Conservation (phyloP, 2,113 vertebrate genomes). For the Strix aluco region DNA sequence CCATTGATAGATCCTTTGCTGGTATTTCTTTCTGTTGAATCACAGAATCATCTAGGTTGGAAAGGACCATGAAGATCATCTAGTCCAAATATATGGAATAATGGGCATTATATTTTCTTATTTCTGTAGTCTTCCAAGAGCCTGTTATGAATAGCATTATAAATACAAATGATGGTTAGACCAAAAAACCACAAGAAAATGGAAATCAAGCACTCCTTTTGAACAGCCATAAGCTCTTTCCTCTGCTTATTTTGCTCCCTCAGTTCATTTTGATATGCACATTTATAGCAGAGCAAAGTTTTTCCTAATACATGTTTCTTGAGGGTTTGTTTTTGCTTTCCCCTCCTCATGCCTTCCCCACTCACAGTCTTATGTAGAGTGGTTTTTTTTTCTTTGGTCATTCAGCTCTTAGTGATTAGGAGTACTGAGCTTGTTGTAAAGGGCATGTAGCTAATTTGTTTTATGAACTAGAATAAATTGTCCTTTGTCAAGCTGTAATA, state of each 20-base stretch:
- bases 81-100: not conserved
- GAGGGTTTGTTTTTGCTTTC: not conserved
- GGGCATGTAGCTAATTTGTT: not conserved
- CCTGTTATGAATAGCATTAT: not conserved
- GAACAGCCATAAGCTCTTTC: not conserved
- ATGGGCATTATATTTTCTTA: not conserved
- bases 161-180: not conserved
- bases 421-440: not conserved
- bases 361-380: not conserved
- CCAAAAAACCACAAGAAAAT: not conserved
- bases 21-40: not conserved
- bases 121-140: not conserved
- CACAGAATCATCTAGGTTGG: too few relatives aligned
- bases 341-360: not conserved
- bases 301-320: not conserved
- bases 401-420: not conserved
- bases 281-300: not conserved
- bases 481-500: not conserved
- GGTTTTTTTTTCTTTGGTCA: not conserved
- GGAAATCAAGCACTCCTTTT: not conserved
- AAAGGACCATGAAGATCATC: too few relatives aligned
- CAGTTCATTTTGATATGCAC: not conserved
- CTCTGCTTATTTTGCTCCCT: not conserved
- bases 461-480: not conserved
- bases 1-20: not conserved